These are phyloP conservation scores for Spizaetus ornatus DNA, from an alignment of 2,113 vertebrate genomes.

Conservation along the genomic window DNA sequence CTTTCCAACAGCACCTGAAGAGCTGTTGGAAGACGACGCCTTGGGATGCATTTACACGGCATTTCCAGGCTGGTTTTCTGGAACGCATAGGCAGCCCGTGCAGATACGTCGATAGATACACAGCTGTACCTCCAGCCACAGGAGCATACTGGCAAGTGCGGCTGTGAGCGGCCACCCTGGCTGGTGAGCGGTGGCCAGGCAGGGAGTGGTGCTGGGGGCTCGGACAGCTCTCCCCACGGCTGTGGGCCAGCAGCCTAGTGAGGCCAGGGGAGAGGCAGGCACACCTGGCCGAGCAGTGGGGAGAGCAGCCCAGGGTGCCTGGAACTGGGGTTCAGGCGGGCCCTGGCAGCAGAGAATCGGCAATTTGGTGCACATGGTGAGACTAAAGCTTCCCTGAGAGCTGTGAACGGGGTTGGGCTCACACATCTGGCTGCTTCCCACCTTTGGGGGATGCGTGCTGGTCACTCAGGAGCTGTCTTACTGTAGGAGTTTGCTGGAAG, in stretches of 20 bases:
- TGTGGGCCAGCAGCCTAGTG: background rate
- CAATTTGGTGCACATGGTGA: rapidly evolving
- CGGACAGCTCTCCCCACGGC: too few relatives aligned
- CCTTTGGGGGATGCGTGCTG: rapidly evolving
- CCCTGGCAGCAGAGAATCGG: rapidly evolving
- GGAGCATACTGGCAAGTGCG: rapidly evolving
- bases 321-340: background rate
- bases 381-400: background rate
- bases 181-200: rapidly evolving
- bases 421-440: rapidly evolving
- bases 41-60: background rate
- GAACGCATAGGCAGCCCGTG: rapidly evolving
- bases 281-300: rapidly evolving
- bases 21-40: rapidly evolving
- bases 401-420: background rate
- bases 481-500: background rate
- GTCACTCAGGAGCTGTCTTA: rapidly evolving
- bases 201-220: background rate
- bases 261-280: rapidly evolving
- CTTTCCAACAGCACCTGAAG: background rate
- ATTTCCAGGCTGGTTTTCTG: background rate
- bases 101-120: rapidly evolving
- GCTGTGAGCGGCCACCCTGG: background rate
- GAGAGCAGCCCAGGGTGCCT: rapidly evolving
- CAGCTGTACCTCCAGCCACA: rapidly evolving